Base-by-base conservation (phyloP, 2,113 vertebrate genomes). In the Neolamprologus caudopunctatus region DNA sequence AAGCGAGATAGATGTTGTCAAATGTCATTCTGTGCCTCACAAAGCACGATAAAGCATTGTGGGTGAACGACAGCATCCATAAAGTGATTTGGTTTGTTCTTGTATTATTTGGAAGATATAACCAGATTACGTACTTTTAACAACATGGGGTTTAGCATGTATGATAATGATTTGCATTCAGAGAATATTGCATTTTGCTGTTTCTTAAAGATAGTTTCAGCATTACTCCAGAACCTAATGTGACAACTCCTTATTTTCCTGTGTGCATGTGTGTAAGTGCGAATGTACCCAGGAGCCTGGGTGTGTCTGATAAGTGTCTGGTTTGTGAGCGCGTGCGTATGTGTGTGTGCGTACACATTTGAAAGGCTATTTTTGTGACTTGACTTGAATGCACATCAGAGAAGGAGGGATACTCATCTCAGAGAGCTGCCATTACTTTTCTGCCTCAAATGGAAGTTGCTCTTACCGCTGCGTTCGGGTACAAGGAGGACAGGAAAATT, bases 61-160 rank as follows among this genome's bases (percentile, higher is more conserved):
- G 94, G 84, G 83, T 83, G 82, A 92, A 84, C 84, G 84, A 88
- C 88, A 91, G 84, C 89, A 87, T 93, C 94, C 90, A 94, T 94
- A 16, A 91, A 91, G 94, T 85, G 92, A 88, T 93, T 88, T 81
- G 87, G 83, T 92, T 90, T 86, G 82, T 83, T 88, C 82, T 90
- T 91, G 90, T 95, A 87, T 92, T 91, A 89, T 94, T 94, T 94
- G 92, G 81, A 92, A 87, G 90, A 91, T 92, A 94, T 94, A 95
- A 90, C 86, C 91, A 92, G 93, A 91, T 88, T 6, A 81, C 84
- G 88, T 90, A 66, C 81, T 93, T 94, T 93, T 87, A 87, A 86
- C 84, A 91, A 93, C 87, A 88, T 87, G 89, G 85, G 82, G 83
- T 89, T 92, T 68, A 92, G 91, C 93, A 92, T 94, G 93, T 92